Evolutionary conservation across 2,113 vertebrate species (phyloP), one percentile per base, ranked within the genome.

Genomic region (Lamprotornis superbus): DNA sequence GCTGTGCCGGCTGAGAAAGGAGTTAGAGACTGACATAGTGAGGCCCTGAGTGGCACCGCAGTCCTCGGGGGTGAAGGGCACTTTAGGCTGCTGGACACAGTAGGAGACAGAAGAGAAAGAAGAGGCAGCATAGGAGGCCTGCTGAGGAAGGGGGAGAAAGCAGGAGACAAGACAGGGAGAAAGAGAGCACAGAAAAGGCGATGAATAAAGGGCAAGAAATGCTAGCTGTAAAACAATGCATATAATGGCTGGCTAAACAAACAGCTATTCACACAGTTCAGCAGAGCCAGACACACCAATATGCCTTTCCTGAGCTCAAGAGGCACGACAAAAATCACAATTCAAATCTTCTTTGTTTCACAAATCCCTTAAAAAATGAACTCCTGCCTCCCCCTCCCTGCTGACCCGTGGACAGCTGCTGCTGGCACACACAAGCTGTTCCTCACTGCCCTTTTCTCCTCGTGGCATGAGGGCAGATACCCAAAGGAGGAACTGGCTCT

Each of bases 1-100:
- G 96, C 98, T 98, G 95, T 99, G 99, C 98, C 99, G 99, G 98
- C 98, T 99, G 98, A 99, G 99, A 99, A 99, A 99, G 98, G 99
- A 99, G 98, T 99, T 99, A 99, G 99, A 99, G 98, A 99, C 97
- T 97, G 99, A 99, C 96, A 99, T 98, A 98, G 98, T 99, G 98
- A 99, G 98, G 97, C 99, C 98, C 98, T 98, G 98, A 98, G 98
- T 90, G 98, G 99, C 98, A 98, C 97, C 98, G 97, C 94, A 95
- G 98, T 99, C 99, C 98, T 99, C 99, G 96, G 98, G 97, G 96
- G 97, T 98, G 98, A 98, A 98, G 94, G 98, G 98, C 98, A 98
- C 98, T 98, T 98, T 98, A 97, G 98, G 98, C 97, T 98, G 98
- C 98, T 99, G 99, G 98, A 99, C 98, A 97, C 99, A 98, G 98